Percentiles rank a stretch among this genome's conserved stretches.
Conservation (phyloP, 53 echinoderm and acorn worm species). For the Temnopleurus reevesii region DNA sequence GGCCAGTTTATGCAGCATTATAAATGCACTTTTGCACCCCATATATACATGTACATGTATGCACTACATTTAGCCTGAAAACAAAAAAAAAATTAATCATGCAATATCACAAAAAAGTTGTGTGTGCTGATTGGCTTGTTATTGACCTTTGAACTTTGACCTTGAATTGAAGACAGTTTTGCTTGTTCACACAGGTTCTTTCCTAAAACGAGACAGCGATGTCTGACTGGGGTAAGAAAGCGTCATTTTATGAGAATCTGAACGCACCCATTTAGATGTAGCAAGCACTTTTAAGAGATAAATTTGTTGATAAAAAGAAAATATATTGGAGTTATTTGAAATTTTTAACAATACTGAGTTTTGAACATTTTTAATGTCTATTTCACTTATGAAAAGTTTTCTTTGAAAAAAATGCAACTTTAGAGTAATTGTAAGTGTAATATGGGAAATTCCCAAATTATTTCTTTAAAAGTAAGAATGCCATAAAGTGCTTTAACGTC, state of each 20-base stretch:
- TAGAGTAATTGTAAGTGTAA: not conserved
- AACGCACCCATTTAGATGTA: too few species aligned
- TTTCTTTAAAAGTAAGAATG: not conserved
- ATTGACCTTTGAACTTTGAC: not conserved
- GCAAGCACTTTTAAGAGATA: too few species aligned
- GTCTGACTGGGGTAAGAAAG: conserved; percentile 32
- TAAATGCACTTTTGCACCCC: too few species aligned
- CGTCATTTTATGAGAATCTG: not conserved
- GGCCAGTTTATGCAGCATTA: not conserved
- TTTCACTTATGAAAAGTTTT: too few species aligned
- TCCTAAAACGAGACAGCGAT: not conserved
- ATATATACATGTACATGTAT: not conserved
- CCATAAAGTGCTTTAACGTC: not conserved
- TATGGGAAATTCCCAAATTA: not conserved
- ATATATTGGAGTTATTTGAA: too few species aligned
- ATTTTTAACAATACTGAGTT: too few species aligned
- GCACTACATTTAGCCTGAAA: not conserved
- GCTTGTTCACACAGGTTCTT: conserved; percentile 30
- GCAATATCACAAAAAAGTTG: too few species aligned
- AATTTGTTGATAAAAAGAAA: too few species aligned
- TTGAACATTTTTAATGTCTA: too few species aligned
- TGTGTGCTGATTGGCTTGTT: not conserved
- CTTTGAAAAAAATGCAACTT: too few species aligned
- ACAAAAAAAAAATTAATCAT: not conserved
- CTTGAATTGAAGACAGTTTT: conserved; percentile 28